Evolutionary conservation across 2,113 vertebrate genomes (phyloP).

Genomic region (Serinus canaria): DNA sequence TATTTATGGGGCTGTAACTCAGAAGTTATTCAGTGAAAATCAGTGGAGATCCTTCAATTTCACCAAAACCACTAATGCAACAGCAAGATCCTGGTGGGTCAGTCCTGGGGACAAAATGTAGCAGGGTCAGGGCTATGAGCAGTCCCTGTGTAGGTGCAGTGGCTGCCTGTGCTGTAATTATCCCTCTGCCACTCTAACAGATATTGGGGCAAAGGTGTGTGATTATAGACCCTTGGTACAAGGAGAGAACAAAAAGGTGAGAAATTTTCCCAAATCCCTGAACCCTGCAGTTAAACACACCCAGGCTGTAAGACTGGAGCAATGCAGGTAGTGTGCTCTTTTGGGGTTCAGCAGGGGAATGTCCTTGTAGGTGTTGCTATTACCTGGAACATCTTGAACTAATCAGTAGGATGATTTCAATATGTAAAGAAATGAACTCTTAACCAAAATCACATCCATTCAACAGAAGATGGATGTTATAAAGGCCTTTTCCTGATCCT

Average conservation of each 20-base stretch:
- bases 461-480: not conserved
- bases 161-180: not conserved
- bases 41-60: not conserved
- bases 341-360: not conserved
- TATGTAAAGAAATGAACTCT: not conserved
- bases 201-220: not conserved
- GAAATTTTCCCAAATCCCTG: not conserved
- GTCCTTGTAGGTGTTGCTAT: not conserved
- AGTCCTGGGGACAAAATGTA: not conserved
- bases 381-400: not conserved
- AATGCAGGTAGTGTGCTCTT: not conserved
- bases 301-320: not conserved
- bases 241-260: not conserved
- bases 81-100: not conserved
- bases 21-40: not conserved
- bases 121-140: rapidly evolving
- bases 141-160: not conserved
- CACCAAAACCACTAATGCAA: not conserved
- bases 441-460: not conserved
- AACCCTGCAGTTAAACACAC: not conserved
- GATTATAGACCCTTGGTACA: not conserved
- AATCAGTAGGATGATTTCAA: not conserved
- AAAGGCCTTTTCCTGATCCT: not conserved
- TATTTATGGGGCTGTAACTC: not conserved
- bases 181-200: not conserved